These are phyloP conservation scores for Ictidomys tridecemlineatus DNA, from an alignment of 2,113 vertebrate species.

Conservation along the genomic window DNA sequence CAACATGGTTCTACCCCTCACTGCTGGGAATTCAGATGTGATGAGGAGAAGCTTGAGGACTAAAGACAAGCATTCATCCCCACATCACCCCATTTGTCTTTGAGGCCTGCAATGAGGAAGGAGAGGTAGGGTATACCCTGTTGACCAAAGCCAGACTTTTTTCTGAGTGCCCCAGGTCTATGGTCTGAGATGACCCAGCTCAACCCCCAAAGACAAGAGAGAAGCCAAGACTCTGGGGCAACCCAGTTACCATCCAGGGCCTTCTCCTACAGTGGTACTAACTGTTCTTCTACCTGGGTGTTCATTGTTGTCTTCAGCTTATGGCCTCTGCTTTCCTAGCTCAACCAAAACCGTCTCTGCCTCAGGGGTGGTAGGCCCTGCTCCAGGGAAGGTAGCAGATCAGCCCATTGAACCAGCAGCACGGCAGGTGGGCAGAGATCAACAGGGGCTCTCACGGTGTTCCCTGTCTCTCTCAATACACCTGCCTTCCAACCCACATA, in stretches of 20 bases:
- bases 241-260: background rate
- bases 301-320: accelerated
- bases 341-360: background rate
- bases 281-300: too few species aligned
- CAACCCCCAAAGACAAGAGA: background rate
- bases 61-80: background rate
- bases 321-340: background rate
- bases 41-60: background rate
- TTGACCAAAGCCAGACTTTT: background rate
- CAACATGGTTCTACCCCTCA: background rate
- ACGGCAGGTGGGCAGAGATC: background rate
- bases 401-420: background rate
- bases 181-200: background rate
- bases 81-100: background rate
- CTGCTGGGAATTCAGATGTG: background rate
- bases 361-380: background rate
- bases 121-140: background rate
- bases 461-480: too few species aligned
- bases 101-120: background rate
- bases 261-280: accelerated
- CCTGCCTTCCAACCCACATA: background rate
- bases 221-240: background rate
- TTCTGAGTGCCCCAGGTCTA: background rate
- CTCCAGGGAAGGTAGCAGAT: background rate
- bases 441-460: background rate